Percentiles rank a stretch among this genome's conserved stretches.
Conservation (phyloP, 2,113 vertebrate species). For the Saccopteryx leptura region DNA sequence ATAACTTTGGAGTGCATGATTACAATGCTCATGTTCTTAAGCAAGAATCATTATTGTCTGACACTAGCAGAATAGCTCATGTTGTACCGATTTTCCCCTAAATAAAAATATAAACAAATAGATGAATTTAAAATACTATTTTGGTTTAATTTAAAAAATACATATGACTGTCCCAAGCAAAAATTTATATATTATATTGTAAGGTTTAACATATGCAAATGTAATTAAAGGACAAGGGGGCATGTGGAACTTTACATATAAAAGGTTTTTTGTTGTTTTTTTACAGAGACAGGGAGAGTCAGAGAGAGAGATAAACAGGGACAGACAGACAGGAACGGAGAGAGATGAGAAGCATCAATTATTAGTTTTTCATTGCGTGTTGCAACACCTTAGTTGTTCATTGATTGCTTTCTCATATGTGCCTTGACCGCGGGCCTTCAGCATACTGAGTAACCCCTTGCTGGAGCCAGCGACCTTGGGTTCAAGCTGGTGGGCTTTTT, state of each 20-base stretch:
- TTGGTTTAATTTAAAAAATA: conserved; percentile 8
- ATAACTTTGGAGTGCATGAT: neutral
- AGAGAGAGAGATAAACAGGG: too few relatives aligned
- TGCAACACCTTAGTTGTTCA: too few relatives aligned
- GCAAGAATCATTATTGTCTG: neutral
- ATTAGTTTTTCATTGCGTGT: too few relatives aligned
- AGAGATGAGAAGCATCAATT: too few relatives aligned
- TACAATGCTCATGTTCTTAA: neutral
- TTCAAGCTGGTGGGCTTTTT: too few relatives aligned
- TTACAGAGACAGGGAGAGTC: too few relatives aligned
- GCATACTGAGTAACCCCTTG: too few relatives aligned
- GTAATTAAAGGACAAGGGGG: neutral
- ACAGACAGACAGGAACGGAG: too few relatives aligned
- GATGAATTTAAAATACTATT: neutral
- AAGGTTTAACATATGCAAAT: neutral
- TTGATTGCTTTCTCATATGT: too few relatives aligned
- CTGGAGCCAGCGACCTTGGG: too few relatives aligned
- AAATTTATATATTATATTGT: neutral
- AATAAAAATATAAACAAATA: neutral
- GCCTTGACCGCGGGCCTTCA: too few relatives aligned
- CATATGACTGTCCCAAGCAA: neutral
- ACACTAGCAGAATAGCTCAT: neutral
- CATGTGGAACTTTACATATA: neutral
- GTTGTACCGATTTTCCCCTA: neutral
- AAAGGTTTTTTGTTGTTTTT: too few relatives aligned